Evolutionary conservation across 35 echinoderm and acorn worm species (phyloP), one percentile per base, ranked within the genome.

Genomic region (Strongylocentrotus purpuratus): DNA sequence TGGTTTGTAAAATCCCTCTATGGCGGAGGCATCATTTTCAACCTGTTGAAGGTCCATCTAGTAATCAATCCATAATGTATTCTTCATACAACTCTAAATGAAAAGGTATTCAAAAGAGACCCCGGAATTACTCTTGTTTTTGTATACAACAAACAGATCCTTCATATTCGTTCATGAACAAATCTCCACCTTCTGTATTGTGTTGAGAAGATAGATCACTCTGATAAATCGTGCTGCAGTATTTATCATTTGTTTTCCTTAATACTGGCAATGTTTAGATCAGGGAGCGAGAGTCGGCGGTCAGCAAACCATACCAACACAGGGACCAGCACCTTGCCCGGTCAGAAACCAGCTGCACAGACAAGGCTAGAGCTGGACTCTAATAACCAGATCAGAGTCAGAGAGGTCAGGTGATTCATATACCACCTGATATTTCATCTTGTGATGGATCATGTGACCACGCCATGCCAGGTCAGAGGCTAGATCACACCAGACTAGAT

Each of bases 331-430:
- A 78, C 25, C 65, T 78, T 78, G 65, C 18, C 65, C 65, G 41
- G 92, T 31, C 65, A 60, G 25, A 87, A 92, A 65, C 85, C 86
- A 47, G 46, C n/a, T n/a, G n/a, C 85, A 9, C 70, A 93, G 45
- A 96, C 92, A 5, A 94, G 95, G 86, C 85, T 96, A 7, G 95
- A 96, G 32, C 95, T 96, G 46, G 95, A 94, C 61, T 71, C 61
- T 9, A 88, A 96, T 85, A 96, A 96, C 86, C 92, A 96, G 93
- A 96, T 96, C 20, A 46, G 95, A 65, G 28, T 96, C 9, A 94
- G 93, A 88, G 95, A 95, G 88, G 52, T 92, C n/a, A 93, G 46
- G 47, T 93, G 46, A 93, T 89, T 89, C 15, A 28, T 89, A 28
- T n/a, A 28, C 18, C 87, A 89, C 87, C 87, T 89, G 87, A 89